Conservation (phyloP, 1,140 invertebrate genomes). For the Pogonomyrmex californicus region DNA sequence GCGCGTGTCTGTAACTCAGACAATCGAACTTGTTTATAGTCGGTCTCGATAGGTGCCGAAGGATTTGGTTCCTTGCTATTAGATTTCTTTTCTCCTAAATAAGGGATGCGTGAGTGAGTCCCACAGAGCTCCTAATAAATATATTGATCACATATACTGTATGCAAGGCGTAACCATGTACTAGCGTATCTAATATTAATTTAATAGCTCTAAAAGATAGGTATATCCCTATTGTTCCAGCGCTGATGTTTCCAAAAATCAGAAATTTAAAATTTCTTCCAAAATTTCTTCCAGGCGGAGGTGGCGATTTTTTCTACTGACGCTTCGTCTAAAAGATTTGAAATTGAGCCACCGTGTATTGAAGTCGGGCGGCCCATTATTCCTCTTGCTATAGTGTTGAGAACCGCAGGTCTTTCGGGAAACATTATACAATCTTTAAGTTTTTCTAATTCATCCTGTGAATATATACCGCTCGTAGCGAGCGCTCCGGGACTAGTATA, state of each 20-base stretch:
- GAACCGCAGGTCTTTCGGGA: not conserved
- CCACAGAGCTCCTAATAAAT: not conserved
- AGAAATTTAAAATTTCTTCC: not conserved
- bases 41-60: too few relatives aligned
- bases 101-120: not conserved
- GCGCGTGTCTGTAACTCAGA: too few relatives aligned
- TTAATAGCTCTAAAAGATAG: not conserved
- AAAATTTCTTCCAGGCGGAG: not conserved
- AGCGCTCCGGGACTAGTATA: not conserved
- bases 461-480: conserved; percentile 8
- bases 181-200: not conserved
- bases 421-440: conserved; percentile 38
- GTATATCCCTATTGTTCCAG: not conserved
- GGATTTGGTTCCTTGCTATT: too few relatives aligned
- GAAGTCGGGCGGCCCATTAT: not conserved
- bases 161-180: not conserved
- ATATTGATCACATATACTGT: not conserved
- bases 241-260: not conserved
- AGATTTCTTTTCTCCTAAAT: not conserved
- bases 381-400: not conserved
- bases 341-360: not conserved
- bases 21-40: too few relatives aligned
- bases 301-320: not conserved
- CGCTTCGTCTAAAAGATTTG: not conserved
- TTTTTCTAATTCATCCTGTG: not conserved